phyloP scores from a whole-genome alignment of 1,140 invertebrate genomes.

The Trichogramma pretiosum region DNA sequence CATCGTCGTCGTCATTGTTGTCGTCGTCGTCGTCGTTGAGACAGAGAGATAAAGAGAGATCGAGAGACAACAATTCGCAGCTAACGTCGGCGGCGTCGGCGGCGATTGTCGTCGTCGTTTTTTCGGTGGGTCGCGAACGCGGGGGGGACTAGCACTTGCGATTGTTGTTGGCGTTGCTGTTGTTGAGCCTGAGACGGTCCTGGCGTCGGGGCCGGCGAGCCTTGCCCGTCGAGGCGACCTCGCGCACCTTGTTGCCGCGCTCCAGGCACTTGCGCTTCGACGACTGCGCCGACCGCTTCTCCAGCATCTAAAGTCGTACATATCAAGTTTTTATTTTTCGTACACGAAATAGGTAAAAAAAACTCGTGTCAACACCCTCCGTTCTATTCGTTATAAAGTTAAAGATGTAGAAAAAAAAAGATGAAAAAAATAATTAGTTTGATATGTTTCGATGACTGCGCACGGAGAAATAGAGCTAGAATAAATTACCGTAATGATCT shows the following conservation, averaged over 20 bases:
- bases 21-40: too few relatives aligned
- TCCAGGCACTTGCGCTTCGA: constrained; percentile 52
- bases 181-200: constrained; percentile 55
- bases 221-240: constrained; percentile 45
- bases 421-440: too few relatives aligned
- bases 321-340: too few relatives aligned
- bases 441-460: too few relatives aligned
- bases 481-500: too few relatives aligned
- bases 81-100: too few relatives aligned
- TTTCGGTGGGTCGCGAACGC: neutral
- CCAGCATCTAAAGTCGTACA: constrained; percentile 42
- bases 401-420: too few relatives aligned
- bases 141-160: constrained; percentile 57
- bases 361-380: neutral
- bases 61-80: too few relatives aligned
- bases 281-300: constrained; percentile 46
- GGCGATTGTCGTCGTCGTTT: neutral
- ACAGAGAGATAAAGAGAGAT: too few relatives aligned
- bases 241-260: constrained; percentile 57
- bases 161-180: constrained; percentile 63
- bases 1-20: too few relatives aligned
- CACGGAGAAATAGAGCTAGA: too few relatives aligned
- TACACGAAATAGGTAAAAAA: too few relatives aligned
- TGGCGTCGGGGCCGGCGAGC: constrained; percentile 50
- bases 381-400: neutral